phyloP scores from a whole-genome alignment of 2,113 vertebrate species.

The Vidua macroura region DNA sequence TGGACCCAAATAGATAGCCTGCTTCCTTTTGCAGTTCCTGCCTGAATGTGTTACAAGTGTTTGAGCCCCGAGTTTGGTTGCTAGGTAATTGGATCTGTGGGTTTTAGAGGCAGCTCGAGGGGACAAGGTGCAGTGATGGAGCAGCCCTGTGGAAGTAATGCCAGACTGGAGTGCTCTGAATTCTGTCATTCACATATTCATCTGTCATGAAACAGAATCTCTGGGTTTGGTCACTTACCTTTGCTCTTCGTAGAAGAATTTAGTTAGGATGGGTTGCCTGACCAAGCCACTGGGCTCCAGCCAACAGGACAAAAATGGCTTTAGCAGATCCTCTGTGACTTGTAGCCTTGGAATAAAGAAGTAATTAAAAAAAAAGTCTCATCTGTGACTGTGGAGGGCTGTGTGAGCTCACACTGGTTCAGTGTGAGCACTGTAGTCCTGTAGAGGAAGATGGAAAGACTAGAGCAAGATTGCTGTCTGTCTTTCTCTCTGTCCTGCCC shows the following conservation, averaged over 20 bases:
- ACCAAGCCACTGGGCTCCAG: not conserved
- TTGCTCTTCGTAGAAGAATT: not conserved
- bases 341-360: not conserved
- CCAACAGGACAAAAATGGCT: not conserved
- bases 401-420: not conserved
- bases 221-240: not conserved
- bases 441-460: not conserved
- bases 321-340: not conserved
- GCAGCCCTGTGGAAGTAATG: not conserved
- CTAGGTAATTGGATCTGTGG: not conserved
- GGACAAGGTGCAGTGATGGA: not conserved
- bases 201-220: not conserved
- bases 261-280: not conserved
- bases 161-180: not conserved
- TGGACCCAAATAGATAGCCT: not conserved
- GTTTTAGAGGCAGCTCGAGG: accelerated
- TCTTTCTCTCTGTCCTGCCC: not conserved
- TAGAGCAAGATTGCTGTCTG: not conserved
- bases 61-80: not conserved
- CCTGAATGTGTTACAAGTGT: not conserved
- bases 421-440: not conserved
- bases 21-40: not conserved
- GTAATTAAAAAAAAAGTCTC: not conserved
- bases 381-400: not conserved
- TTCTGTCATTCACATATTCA: not conserved